phyloP scores from a whole-genome alignment of 2,888 invertebrate genomes.

The Agrotis ipsilon region DNA sequence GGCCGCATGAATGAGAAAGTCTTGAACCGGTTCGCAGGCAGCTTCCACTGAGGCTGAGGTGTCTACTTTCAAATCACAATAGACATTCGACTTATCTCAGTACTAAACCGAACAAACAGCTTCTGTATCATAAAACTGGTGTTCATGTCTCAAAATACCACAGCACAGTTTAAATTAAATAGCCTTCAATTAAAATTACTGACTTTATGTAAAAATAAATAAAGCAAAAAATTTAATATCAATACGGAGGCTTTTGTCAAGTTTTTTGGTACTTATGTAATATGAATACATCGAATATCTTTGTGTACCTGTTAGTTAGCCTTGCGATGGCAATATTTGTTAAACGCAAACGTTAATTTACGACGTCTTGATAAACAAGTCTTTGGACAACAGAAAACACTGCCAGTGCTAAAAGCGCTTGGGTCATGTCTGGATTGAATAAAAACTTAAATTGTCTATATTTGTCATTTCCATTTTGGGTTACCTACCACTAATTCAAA shows the following conservation, averaged over 20 bases:
- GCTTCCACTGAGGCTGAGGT: constrained; percentile 81
- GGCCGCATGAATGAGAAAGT: constrained; percentile 89
- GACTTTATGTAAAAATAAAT: not conserved
- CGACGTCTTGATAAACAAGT: constrained; percentile 69
- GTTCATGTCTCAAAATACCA: constrained; percentile 47
- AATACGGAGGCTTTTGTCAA: not conserved
- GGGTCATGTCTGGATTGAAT: constrained; percentile 59
- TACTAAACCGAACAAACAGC: constrained; percentile 73
- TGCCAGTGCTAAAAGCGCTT: constrained; percentile 81
- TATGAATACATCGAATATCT: constrained; percentile 54
- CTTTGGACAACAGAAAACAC: constrained; percentile 62
- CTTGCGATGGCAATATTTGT: constrained; percentile 76
- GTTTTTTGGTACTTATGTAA: constrained; percentile 35
- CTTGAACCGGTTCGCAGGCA: constrained; percentile 84
- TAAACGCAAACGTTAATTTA: constrained; percentile 77
- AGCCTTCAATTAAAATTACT: constrained; percentile 40
- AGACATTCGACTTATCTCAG: constrained; percentile 80
- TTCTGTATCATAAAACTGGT: constrained; percentile 73
- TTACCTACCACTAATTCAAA: no score
- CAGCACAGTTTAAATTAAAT: constrained; percentile 31
- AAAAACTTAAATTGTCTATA: constrained; percentile 60
- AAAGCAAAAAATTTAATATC: not conserved
- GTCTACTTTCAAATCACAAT: constrained; percentile 91
- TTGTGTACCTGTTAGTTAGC: constrained; percentile 70
- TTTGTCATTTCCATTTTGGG: constrained; percentile 55